Base-by-base conservation (phyloP, 2,797 vertebrate species). In the Neosilurus hyrtlii region DNA sequence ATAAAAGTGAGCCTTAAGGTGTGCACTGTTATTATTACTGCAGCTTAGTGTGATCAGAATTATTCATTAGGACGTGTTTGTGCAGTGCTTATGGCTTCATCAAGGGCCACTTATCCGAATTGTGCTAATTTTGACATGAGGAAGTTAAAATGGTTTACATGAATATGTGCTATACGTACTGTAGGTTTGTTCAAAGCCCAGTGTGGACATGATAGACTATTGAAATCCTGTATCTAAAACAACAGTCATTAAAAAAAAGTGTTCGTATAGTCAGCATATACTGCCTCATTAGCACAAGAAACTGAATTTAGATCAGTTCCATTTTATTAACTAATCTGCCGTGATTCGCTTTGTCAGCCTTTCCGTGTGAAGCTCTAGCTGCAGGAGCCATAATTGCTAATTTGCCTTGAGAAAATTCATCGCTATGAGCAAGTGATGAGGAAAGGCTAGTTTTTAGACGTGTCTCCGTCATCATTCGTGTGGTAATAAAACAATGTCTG, bases 261-360 rank as follows among this genome's bases (percentile, higher is more conserved):
- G 49, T 73, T 51, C 75, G 9, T 76, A 73, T n/a, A 66, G 81
- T 85, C 81, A 85, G 84, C 84, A 82, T 68, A 85, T 79, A 79
- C 84, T 85, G 84, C 84, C 84, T 74, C 81, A 79, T 85, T 82
- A 85, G 84, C 84, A 85, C 84, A 85, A 82, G 63, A 73, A 79
- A 74, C 61, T 67, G 74, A 74, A 79, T 82, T 62, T 49, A 62
- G 72, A 77, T 81, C 65, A 49, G 72, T 81, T 79, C 52, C 37
- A 57, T 61, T 63, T 79, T 85, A 74, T 54, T 75, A 79, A 62
- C 49, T 26, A 37, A 74, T 82, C 76, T 10, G 54, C 75, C 66
- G 3, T 26, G 61, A 77, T 73, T 74, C 59, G 54, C 80, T 78
- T 79, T 51, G 52, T 76, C 84, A 85, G 62, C 75, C 68, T 62